Base-by-base conservation (phyloP, 2,797 vertebrate species). In the Cottoperca gobio region DNA sequence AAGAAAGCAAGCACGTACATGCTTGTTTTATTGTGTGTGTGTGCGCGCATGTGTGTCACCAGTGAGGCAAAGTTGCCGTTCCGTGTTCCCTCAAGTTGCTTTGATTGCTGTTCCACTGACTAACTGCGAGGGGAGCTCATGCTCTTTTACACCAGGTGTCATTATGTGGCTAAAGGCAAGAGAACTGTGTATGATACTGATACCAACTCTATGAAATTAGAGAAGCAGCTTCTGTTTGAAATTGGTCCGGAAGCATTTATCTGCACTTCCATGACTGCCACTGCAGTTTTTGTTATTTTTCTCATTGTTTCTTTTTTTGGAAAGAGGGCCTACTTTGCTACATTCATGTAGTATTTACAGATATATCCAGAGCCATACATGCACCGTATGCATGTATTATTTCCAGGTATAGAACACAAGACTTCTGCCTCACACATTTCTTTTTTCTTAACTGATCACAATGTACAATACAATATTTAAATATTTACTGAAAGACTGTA, bases 71-170 rank as follows among this genome's bases (percentile, higher is more conserved):
- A 93, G 87, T 93, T 92, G 84, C 78, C 76, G 65, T 83, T 83
- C 80, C 79, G 65, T 81, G 76, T 85, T 83, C 79, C 78, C 70
- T 90, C 62, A 89, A 92, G 79, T 92, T 89, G 79, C 78, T 85
- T 76, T 76, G 81, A 84, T 70, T 94, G 92, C 87, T 87, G 79
- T 93, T 91, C 88, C 88, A 33, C 78, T 42, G 81, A 63, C 79
- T 76, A 80, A 91, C 95, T 91, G 94, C 73, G 89, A 93, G 95
- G 91, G 95, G 94, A 95, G 95, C 95, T 95, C 94, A 88, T 90
- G 94, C 86, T 92, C 95, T 95, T 95, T 91, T 91, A 70, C 89
- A 80, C 84, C 55, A 49, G 82, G 86, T 91, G 90, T 92, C 91
- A 91, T 83, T 63, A 81, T 88, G 92, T 91, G 73, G 83, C 87